Base-by-base conservation (phyloP, 2,797 vertebrate species). In the Aphelocoma californica region DNA sequence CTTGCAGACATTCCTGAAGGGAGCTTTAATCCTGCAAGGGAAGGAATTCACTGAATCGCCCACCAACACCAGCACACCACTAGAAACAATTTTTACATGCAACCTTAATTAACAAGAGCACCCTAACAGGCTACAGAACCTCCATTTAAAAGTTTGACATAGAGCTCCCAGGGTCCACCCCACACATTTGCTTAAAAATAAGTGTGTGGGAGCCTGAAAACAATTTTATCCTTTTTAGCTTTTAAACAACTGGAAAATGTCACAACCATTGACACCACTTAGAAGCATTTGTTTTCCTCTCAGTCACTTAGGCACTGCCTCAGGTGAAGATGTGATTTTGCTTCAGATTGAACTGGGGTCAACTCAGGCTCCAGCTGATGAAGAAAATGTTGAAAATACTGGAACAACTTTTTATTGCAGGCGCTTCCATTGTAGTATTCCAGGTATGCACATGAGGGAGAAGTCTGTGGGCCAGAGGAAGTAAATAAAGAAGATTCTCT, bases 1-100 rank as follows among this genome's bases (percentile, higher is more conserved):
- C 93, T 93, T 91, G 74, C 81, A 95, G 95, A 89, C 92, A 94
- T 95, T 96, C 96, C 95, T 95, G 86, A 80, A 91, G 81, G 64
- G 40, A 96, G 61, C 88, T 95, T 96, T 96, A 94, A 96, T 96
- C 83, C 93, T 88, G 83, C 83, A 88, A 73, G 54, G 54, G 69
- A 94, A 96, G 81, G 96, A 97, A 96, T 97, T 93, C 0, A 65
- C 96, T 96, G 96, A 95, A 93, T 96, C 4, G 36, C 64, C 81
- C 86, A 93, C 83, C 60, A 94, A 81, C 81, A 88, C 47, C 57
- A 91, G 77, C 51, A 93, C 77, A 89, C 4, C 81, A 92, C 60
- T 64, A 93, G 77, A 74, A 65, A 73, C 60, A 73, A 93, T 78
- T 84, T 93, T 71, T 54, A 82, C 86, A 50, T 45, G 23, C 48